These are phyloP conservation scores for Agrenia bidenticulata DNA, from an alignment of 2,888 invertebrate genomes.

Conservation along the genomic window DNA sequence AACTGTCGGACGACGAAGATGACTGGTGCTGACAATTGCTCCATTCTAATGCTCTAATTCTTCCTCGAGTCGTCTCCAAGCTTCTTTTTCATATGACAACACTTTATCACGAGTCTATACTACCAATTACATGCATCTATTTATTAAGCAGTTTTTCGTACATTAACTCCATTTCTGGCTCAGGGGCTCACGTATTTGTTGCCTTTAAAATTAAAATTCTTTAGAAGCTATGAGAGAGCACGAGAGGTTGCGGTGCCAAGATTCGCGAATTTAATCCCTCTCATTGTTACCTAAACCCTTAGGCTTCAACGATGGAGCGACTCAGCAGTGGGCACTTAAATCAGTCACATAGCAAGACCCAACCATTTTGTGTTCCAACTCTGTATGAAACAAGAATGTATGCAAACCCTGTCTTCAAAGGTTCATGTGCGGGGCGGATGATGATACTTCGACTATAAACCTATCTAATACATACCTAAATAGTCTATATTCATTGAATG, in stretches of 20 bases:
- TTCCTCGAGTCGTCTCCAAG: conserved; percentile 40
- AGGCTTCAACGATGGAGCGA: conserved; percentile 22
- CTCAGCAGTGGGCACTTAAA: conserved; percentile 36
- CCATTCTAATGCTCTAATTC: conserved; percentile 42
- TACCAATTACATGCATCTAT: conserved; percentile 18
- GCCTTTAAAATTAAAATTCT: conserved; percentile 27
- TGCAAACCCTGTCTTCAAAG: neutral
- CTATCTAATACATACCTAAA: no score
- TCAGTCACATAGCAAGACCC: conserved; percentile 19
- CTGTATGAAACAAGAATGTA: conserved; percentile 24
- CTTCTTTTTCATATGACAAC: conserved; percentile 13
- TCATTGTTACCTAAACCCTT: no score
- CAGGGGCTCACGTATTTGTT: conserved; percentile 43
- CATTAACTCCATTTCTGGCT: conserved; percentile 31
- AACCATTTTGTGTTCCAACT: conserved; percentile 45
- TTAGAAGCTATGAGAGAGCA: conserved; percentile 10
- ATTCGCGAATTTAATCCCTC: no score
- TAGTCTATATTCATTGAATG: no score
- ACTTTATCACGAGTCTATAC: conserved; percentile 1
- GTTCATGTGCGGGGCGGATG: conserved; percentile 1
- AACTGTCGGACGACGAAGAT: conserved; percentile 50
- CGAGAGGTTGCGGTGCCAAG: conserved; percentile 2
- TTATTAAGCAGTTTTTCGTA: conserved; percentile 9
- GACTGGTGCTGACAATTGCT: conserved; percentile 52
- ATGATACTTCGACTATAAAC: no score